phyloP scores from a whole-genome alignment of 2,797 vertebrate species.

The Toxotes lorentzi region DNA sequence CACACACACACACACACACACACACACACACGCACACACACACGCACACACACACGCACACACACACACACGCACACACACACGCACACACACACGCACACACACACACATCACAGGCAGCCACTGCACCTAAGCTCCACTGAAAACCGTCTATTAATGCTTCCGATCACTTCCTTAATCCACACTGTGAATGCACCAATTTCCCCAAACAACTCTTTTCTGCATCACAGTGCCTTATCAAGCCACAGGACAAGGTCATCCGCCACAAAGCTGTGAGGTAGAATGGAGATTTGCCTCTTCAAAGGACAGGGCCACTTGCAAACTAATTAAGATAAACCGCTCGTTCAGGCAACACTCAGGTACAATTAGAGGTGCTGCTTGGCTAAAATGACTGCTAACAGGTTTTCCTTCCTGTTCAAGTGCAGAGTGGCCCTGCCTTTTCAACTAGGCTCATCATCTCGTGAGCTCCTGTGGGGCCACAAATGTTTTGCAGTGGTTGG shows the following conservation, averaged over 20 bases:
- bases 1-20: slow-evolving; percentile 15
- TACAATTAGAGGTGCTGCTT: slow-evolving; percentile 31
- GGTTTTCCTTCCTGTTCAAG: slow-evolving; percentile 20
- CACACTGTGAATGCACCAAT: slow-evolving; percentile 22
- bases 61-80: slow-evolving; percentile 14
- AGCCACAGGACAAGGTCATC: slow-evolving; percentile 41
- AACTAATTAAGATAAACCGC: slow-evolving; percentile 68
- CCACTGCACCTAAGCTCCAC: slow-evolving; percentile 20
- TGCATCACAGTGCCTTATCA: slow-evolving; percentile 18
- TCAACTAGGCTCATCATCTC: slow-evolving; percentile 57
- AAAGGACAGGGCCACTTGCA: slow-evolving; percentile 5
- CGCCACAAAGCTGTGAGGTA: slow-evolving; percentile 25
- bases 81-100: slow-evolving; percentile 3
- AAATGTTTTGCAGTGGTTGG: background rate
- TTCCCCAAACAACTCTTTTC: slow-evolving; percentile 33
- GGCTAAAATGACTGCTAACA: slow-evolving; percentile 41
- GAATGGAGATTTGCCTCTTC: slow-evolving; percentile 28
- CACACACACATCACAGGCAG: slow-evolving; percentile 24
- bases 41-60: slow-evolving; percentile 10
- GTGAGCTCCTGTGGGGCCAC: slow-evolving; percentile 7
- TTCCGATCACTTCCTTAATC: slow-evolving; percentile 54
- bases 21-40: slow-evolving; percentile 16
- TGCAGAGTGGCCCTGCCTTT: slow-evolving; percentile 35
- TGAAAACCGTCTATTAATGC: slow-evolving; percentile 44
- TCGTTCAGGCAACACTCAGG: slow-evolving; percentile 15